These are phyloP conservation scores for Mycteria americana DNA, from an alignment of 2,797 vertebrate species.

Conservation along the genomic window DNA sequence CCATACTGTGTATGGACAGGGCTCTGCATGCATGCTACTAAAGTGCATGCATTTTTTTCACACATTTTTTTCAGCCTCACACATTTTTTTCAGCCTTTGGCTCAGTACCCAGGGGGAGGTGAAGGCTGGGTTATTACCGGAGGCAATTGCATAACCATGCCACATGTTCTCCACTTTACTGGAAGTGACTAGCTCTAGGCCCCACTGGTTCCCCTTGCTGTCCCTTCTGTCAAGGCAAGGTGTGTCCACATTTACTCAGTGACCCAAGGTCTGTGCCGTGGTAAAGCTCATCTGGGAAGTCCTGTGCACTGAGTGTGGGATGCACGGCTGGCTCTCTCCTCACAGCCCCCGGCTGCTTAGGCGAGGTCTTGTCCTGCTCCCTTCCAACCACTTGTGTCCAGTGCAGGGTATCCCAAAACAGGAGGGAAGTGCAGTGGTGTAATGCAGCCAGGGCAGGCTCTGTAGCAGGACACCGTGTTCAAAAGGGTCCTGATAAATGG, in stretches of 20 bases:
- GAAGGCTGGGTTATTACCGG: background rate
- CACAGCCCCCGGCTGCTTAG: background rate
- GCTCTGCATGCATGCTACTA: background rate
- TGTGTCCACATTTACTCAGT: background rate
- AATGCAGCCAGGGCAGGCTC: background rate
- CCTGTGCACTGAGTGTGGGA: background rate
- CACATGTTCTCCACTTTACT: background rate
- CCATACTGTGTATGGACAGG: background rate
- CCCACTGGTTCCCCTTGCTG: background rate
- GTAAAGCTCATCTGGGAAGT: background rate
- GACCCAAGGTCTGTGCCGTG: background rate
- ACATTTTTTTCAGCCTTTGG: slow-evolving; percentile 22
- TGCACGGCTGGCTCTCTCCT: background rate
- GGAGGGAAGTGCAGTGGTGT: background rate
- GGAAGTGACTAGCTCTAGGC: background rate
- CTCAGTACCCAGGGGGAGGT: background rate
- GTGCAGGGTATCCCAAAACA: background rate
- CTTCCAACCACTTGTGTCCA: background rate
- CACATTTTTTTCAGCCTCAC: background rate
- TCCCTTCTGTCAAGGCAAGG: background rate
- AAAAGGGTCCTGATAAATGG: background rate
- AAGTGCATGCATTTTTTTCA: too few species aligned
- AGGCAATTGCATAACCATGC: background rate
- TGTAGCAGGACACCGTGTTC: background rate
- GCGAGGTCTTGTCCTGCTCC: background rate